Evolutionary conservation across 2,113 vertebrate genomes (phyloP).

Genomic region (Muscicapa adusta): DNA sequence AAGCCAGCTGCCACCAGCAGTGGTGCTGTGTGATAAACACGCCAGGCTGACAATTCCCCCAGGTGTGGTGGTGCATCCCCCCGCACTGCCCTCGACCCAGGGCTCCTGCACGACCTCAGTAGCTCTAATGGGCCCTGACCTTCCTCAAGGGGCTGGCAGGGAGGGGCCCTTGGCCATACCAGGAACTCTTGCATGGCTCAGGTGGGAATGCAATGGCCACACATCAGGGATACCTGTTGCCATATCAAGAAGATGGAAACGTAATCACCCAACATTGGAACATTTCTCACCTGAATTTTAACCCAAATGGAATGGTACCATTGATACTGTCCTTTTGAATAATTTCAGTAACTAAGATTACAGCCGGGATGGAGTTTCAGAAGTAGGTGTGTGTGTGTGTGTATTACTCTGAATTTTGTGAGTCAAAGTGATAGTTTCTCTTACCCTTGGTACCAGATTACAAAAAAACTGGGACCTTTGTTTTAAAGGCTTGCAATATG

Average conservation of each 20-base stretch:
- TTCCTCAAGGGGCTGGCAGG: background rate
- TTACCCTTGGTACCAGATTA: background rate
- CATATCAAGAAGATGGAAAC: background rate
- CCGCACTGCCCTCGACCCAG: background rate
- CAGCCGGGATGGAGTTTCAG: background rate
- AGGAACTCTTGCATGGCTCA: background rate
- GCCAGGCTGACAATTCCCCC: rapidly evolving
- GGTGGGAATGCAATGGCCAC: background rate
- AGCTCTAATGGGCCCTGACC: no score
- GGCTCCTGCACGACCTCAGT: rapidly evolving
- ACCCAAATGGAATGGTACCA: no score
- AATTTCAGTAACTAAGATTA: background rate
- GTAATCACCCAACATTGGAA: background rate
- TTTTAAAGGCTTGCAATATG: background rate
- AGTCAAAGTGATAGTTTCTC: background rate
- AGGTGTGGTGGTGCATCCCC: rapidly evolving
- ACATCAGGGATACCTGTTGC: no score
- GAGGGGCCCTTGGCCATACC: background rate
- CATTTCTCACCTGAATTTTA: background rate
- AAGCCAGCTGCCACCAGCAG: background rate
- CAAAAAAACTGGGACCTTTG: background rate
- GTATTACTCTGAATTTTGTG: no score
- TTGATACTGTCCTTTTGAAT: background rate
- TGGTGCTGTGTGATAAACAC: background rate
- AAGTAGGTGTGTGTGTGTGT: rapidly evolving